These are phyloP conservation scores for Sycophila sp. DNA, from an alignment of 1,140 invertebrate genomes.

Conservation along the genomic window DNA sequence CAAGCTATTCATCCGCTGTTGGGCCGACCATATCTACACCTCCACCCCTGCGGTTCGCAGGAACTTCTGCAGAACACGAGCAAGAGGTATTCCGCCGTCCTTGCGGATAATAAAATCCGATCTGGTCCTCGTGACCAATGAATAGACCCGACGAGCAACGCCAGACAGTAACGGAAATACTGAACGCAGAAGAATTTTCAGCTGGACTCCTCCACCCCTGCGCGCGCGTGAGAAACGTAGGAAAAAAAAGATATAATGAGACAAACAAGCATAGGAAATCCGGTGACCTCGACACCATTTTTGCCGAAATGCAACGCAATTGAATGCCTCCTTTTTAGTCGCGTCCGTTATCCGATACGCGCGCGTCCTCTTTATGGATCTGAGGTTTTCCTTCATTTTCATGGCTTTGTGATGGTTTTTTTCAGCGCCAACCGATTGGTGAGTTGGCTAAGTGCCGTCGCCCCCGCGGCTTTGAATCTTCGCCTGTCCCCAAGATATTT, in stretches of 20 bases:
- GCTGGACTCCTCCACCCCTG: no score
- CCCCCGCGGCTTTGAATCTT: constrained; percentile 51
- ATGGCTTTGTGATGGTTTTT: no score
- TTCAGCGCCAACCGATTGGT: constrained; percentile 62
- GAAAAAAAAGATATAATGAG: neutral
- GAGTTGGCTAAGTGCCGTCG: constrained; percentile 61
- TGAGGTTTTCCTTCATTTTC: no score
- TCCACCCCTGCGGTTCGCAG: constrained; percentile 64
- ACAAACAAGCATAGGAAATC: no score
- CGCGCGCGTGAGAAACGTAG: neutral
- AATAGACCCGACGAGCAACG: neutral
- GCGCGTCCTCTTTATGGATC: no score
- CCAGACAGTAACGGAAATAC: neutral
- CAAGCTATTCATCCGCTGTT: constrained; percentile 64
- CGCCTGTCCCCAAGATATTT: constrained; percentile 54
- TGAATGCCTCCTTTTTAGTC: no score
- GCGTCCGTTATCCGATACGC: neutral
- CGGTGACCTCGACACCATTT: no score
- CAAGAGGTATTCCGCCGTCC: no score
- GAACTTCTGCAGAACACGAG: constrained; percentile 51
- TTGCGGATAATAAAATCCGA: no score
- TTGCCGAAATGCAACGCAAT: no score
- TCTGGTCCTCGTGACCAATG: no score
- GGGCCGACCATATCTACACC: constrained; percentile 57
- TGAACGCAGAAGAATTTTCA: no score